phyloP scores from a whole-genome alignment of 2,113 vertebrate species.

The Gnathochromis pfefferi region DNA sequence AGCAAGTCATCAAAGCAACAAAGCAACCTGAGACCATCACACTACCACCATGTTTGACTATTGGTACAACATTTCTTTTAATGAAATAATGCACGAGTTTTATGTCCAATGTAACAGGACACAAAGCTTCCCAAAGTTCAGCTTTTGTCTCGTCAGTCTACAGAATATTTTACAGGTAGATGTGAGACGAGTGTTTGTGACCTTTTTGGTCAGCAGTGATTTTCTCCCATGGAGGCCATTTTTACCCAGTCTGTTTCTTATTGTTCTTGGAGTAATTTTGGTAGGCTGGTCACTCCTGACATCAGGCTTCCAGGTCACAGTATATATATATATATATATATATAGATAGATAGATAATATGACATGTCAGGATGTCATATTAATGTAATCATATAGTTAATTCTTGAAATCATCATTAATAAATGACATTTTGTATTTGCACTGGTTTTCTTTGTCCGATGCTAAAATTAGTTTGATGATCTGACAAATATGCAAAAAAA shows the following conservation, averaged over 20 bases:
- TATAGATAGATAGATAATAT: background rate
- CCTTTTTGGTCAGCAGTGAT: background rate
- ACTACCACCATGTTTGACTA: background rate
- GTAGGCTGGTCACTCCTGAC: background rate
- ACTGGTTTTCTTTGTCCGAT: background rate
- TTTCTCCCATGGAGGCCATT: background rate
- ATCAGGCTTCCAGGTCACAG: background rate
- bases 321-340: background rate
- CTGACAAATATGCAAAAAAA: background rate
- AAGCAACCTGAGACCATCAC: background rate
- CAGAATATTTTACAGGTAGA: background rate
- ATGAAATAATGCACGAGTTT: background rate
- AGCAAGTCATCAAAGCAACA: background rate
- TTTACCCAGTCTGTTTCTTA: background rate
- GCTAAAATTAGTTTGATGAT: background rate
- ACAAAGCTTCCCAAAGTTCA: background rate
- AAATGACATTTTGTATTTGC: background rate
- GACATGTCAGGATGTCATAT: background rate
- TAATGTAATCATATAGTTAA: background rate
- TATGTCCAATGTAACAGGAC: background rate
- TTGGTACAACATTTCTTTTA: background rate
- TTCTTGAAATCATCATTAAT: background rate
- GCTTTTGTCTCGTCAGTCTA: background rate
- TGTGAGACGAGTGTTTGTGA: background rate
- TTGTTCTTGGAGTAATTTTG: background rate